Percentiles rank a stretch among this genome's conserved stretches.
Evolutionary conservation across 2,888 invertebrate genomes (phyloP).

Genomic region (Mimumesa dahlbomi): DNA sequence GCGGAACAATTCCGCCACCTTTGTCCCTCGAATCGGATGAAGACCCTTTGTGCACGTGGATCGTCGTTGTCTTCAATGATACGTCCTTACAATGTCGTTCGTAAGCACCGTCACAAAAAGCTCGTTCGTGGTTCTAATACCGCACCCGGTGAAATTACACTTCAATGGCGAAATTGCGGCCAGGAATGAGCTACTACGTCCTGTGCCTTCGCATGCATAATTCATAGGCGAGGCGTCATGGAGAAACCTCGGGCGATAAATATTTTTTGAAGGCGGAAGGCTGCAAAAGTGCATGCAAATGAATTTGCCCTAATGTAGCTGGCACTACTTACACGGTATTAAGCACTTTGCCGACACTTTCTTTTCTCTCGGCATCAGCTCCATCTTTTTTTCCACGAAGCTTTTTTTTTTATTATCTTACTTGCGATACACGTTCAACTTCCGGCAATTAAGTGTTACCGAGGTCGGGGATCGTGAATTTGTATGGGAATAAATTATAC

Average conservation of each 20-base stretch:
- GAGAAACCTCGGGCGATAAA: slow-evolving; percentile 70
- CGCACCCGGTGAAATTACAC: slow-evolving; percentile 59
- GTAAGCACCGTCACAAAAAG: slow-evolving; percentile 52
- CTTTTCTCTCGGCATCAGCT: slow-evolving; percentile 4
- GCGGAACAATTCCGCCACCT: slow-evolving; percentile 6
- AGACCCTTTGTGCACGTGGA: slow-evolving; percentile 10
- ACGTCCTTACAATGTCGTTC: slow-evolving; percentile 35
- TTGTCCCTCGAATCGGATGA: slow-evolving; percentile 13
- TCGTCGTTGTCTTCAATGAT: slow-evolving; percentile 39
- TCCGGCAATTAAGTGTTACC: slow-evolving; percentile 37
- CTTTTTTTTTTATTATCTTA: slow-evolving; percentile 21
- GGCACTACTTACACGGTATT: slow-evolving; percentile 52
- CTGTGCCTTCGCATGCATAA: slow-evolving; percentile 71
- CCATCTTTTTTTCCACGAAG: slow-evolving; percentile 1
- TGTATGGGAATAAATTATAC: slow-evolving; percentile 9
- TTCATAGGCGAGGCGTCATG: slow-evolving; percentile 72
- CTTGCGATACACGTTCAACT: slow-evolving; percentile 1
- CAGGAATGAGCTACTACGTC: slow-evolving; percentile 62
- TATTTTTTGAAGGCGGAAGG: slow-evolving; percentile 65
- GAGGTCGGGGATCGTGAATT: background rate
- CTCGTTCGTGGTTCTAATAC: slow-evolving; percentile 61
- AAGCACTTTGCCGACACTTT: slow-evolving; percentile 50
- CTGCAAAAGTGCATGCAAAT: slow-evolving; percentile 70
- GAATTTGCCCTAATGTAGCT: slow-evolving; percentile 69
- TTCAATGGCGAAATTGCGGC: slow-evolving; percentile 63